These are phyloP conservation scores for Emmelina monodactyla DNA, from an alignment of 2,888 invertebrate species.

Conservation along the genomic window DNA sequence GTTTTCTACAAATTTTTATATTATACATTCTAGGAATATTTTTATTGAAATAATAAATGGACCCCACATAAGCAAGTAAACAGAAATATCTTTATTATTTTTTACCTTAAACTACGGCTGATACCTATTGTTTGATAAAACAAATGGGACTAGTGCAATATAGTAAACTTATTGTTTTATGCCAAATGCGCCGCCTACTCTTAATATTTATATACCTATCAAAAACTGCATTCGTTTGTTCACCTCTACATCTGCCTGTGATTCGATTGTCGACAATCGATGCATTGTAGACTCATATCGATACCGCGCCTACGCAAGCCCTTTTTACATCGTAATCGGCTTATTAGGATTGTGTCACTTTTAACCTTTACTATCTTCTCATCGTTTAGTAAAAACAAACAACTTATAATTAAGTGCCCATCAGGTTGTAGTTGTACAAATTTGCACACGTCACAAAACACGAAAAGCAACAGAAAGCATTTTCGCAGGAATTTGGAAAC, in stretches of 20 bases:
- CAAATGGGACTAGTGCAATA: too few relatives aligned
- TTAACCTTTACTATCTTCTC: background rate
- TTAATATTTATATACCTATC: slow-evolving; percentile 2
- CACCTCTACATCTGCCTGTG: slow-evolving; percentile 18
- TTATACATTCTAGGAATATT: too few relatives aligned
- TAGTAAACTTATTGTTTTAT: too few relatives aligned
- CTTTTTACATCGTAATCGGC: slow-evolving; percentile 54
- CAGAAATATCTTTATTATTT: slow-evolving; percentile 1
- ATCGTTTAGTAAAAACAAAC: background rate
- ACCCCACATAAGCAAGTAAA: too few relatives aligned
- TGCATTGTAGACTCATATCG: slow-evolving; percentile 36
- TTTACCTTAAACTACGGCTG: background rate
- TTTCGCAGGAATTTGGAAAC: background rate
- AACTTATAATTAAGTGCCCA: background rate
- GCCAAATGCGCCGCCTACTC: background rate
- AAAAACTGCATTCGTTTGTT: slow-evolving; percentile 3
- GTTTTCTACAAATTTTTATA: too few relatives aligned
- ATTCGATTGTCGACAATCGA: slow-evolving; percentile 48
- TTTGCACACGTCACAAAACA: too few relatives aligned
- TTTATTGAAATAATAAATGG: too few relatives aligned
- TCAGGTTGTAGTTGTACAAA: background rate
- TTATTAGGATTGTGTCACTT: slow-evolving; percentile 33
- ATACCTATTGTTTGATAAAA: too few relatives aligned
- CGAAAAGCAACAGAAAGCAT: background rate
- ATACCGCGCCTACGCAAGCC: slow-evolving; percentile 41